Percentiles rank a stretch among this genome's conserved stretches.
Evolutionary conservation across 2,113 vertebrate genomes (phyloP).

Genomic region (Brienomyrus longianalis): DNA sequence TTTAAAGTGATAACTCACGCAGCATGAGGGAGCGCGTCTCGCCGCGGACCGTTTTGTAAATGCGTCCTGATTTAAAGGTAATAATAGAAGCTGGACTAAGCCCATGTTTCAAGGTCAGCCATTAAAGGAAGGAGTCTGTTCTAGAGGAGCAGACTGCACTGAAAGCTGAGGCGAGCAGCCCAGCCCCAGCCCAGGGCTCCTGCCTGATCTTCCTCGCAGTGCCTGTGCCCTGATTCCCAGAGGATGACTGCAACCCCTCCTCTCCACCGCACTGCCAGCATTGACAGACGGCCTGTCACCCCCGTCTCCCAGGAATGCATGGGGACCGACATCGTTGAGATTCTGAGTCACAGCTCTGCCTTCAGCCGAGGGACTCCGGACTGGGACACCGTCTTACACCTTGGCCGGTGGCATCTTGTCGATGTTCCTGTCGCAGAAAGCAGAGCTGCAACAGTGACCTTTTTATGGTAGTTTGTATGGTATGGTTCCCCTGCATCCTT

Average conservation of each 20-base stretch:
- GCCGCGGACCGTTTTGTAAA: neutral
- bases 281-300: neutral
- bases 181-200: neutral
- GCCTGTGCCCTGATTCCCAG: neutral
- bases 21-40: neutral
- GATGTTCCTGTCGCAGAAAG: neutral
- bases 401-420: neutral
- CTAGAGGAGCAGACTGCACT: neutral
- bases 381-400: neutral
- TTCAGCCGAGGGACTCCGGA: neutral
- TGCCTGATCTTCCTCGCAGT: neutral
- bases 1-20: slow-evolving; percentile 3
- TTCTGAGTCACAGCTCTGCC: neutral
- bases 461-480: neutral
- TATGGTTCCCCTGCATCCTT: neutral
- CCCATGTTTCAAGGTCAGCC: slow-evolving; percentile 8
- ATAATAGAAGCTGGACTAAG: neutral
- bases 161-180: neutral
- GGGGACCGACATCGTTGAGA: neutral
- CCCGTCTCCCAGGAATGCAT: neutral
- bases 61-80: neutral
- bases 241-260: neutral
- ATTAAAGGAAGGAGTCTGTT: neutral
- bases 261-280: neutral
- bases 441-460: neutral